Percentiles rank a stretch among this genome's conserved stretches.
phyloP scores from a whole-genome alignment of 2,797 vertebrate species.

The Emys orbicularis region DNA sequence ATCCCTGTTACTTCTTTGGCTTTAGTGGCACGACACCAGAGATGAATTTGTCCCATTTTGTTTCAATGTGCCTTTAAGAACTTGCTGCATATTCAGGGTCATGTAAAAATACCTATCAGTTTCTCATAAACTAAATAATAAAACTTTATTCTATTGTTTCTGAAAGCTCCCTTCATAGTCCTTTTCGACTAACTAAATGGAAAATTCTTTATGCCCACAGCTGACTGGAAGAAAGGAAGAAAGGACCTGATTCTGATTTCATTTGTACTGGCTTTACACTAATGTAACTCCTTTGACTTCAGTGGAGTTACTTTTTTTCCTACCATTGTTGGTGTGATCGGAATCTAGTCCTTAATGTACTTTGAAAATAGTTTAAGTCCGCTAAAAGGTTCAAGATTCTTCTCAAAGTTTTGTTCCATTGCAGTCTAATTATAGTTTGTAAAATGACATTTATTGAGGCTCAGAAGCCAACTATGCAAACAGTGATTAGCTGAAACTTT shows the following conservation, averaged over 20 bases:
- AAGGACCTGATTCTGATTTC: constrained; percentile 45
- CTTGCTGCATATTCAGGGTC: constrained; percentile 1
- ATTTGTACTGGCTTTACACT: constrained; percentile 33
- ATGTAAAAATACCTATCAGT: constrained; percentile 68
- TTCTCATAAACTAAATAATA: constrained; percentile 70
- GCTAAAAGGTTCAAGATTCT: constrained; percentile 43
- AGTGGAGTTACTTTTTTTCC: constrained; percentile 66
- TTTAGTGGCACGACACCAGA: constrained; percentile 66
- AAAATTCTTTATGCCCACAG: constrained; percentile 61
- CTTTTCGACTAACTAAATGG: constrained; percentile 57
- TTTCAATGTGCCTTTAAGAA: constrained; percentile 43
- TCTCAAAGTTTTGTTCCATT: constrained; percentile 42
- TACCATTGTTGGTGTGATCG: constrained; percentile 34
- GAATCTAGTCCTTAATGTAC: constrained; percentile 46
- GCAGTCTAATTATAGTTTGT: constrained; percentile 47
- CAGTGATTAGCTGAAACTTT: constrained; percentile 65
- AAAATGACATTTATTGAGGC: constrained; percentile 65
- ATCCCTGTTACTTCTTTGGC: constrained; percentile 69
- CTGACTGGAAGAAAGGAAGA: constrained; percentile 70
- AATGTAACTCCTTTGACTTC: constrained; percentile 55
- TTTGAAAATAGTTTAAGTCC: constrained; percentile 45
- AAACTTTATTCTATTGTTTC: constrained; percentile 66
- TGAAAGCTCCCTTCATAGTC: constrained; percentile 54
- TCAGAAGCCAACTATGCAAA: constrained; percentile 41
- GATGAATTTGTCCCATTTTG: constrained; percentile 61